Base-by-base conservation (phyloP, 2,797 vertebrate genomes). In the Anguilla pacifica region DNA sequence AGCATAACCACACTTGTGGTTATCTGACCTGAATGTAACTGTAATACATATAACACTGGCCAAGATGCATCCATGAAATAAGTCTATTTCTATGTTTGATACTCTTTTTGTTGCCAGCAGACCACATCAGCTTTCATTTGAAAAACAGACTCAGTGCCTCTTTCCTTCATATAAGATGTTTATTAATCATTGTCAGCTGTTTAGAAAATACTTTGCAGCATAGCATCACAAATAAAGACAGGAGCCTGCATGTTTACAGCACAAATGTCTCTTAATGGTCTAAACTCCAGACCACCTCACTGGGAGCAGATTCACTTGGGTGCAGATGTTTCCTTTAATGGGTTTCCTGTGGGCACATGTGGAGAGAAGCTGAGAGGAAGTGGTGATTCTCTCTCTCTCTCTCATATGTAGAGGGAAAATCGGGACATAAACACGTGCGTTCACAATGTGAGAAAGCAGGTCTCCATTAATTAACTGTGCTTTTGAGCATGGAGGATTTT, bases 321-420 rank as follows among this genome's bases (percentile, higher is more conserved):
- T 43, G 83, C 57, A 64, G 43, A 77, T 28, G 31, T 28, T 53
- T 77, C 25, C 84, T 51, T 74, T 77, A 53, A 83, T 90, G 86
- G 88, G 86, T 90, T 91, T 91, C 92, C 90, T 89, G 88, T 87
- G 91, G 90, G n/a, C 81, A 94, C 93, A 93, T 94, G 92, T 95
- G 94, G 93, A 90, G 89, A 92, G 93, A 89, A 84, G 87, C 88
- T 89, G 89, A 72, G 89, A 88, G 86, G 89, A 90, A 90, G 70
- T 85, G 10, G 86, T 88, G 89, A 87, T 90, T 93, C 84, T 67
- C 35, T 11, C 85, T 49, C 86, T 49, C 6, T 82, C 84, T 87
- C 28, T 81, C 57, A 46, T 77, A 51, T 81, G 88, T 43, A 35
- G 74, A 85, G 85, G 84, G 83, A 87, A 90, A 87, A 88, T 55